Evolutionary conservation across 1,140 invertebrate genomes (phyloP).

Genomic region (Varroa destructor): DNA sequence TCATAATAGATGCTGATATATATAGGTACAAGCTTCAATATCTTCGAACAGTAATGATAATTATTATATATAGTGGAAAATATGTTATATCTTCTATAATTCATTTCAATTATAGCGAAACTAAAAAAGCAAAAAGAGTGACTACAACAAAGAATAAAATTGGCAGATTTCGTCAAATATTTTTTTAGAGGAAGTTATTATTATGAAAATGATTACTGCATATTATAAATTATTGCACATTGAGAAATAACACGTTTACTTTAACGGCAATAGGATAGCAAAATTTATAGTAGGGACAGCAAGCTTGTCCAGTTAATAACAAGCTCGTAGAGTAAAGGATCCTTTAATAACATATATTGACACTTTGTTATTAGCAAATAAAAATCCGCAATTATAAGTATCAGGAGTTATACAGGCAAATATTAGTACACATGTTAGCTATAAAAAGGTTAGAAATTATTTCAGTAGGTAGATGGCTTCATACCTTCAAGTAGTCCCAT

Average conservation of each 20-base stretch:
- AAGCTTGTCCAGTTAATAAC: neutral
- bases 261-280: neutral
- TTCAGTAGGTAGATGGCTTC: neutral
- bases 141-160: too few relatives aligned
- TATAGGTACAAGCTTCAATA: too few relatives aligned
- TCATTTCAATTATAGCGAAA: too few relatives aligned
- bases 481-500: constrained; percentile 79
- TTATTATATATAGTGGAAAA: too few relatives aligned
- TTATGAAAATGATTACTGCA: neutral
- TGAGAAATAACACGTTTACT: neutral
- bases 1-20: too few relatives aligned
- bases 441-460: too few relatives aligned
- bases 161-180: too few relatives aligned
- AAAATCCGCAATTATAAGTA: neutral
- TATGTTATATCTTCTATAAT: too few relatives aligned
- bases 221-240: neutral
- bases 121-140: too few relatives aligned
- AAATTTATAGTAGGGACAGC: neutral
- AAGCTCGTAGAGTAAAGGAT: neutral
- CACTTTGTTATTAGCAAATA: neutral
- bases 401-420: neutral
- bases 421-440: too few relatives aligned
- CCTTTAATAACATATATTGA: neutral
- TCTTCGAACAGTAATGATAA: too few relatives aligned
- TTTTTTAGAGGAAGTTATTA: too few relatives aligned